phyloP scores from a whole-genome alignment of 2,888 invertebrate species.

The Callosobruchus maculatus region DNA sequence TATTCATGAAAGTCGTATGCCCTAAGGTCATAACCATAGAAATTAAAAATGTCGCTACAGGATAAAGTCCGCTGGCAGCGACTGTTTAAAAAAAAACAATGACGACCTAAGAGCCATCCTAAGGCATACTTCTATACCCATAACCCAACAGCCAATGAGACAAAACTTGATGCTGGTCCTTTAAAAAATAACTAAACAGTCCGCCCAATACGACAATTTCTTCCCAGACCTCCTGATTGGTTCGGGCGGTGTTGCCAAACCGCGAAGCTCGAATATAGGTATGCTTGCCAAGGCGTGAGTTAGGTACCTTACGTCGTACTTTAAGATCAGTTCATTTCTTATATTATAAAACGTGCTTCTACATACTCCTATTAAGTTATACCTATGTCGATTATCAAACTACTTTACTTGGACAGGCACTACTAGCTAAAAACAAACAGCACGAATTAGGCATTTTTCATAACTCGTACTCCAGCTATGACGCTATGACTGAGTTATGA shows the following conservation, averaged over 20 bases:
- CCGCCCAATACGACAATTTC: neutral
- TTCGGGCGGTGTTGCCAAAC: neutral
- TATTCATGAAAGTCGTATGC: neutral
- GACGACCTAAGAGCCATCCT: neutral
- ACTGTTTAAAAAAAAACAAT: neutral
- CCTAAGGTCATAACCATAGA: neutral
- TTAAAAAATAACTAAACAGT: neutral
- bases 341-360: too few relatives aligned
- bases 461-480: too few relatives aligned
- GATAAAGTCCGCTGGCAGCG: neutral
- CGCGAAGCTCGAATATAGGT: neutral
- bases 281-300: too few relatives aligned
- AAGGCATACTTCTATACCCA: neutral
- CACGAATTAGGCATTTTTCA: too few relatives aligned
- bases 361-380: too few relatives aligned
- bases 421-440: too few relatives aligned
- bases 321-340: too few relatives aligned
- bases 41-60: neutral
- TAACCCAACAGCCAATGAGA: neutral
- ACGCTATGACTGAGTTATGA: too few relatives aligned
- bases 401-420: too few relatives aligned
- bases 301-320: too few relatives aligned
- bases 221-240: neutral
- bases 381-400: too few relatives aligned
- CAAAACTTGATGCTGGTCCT: neutral